Percentiles rank a stretch among this genome's conserved stretches.
These are phyloP conservation scores for Tachystola acroxantha DNA, from an alignment of 2,888 invertebrate genomes.

Conservation along the genomic window DNA sequence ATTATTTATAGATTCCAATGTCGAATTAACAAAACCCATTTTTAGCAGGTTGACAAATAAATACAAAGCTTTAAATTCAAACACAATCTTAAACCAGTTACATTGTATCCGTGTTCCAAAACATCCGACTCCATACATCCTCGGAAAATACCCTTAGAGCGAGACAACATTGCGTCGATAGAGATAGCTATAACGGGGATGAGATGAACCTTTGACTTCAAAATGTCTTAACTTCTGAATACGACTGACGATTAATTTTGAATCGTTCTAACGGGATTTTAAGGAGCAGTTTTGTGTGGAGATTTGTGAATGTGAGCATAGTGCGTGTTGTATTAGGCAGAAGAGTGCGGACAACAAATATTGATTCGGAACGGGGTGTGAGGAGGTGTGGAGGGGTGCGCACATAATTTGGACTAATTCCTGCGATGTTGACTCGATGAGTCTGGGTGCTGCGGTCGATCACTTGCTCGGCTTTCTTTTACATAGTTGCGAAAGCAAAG, in stretches of 20 bases:
- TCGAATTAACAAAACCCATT: no score
- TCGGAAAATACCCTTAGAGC: slow-evolving; percentile 63
- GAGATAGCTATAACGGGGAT: slow-evolving; percentile 65
- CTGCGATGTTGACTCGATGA: slow-evolving; percentile 69
- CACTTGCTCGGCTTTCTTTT: slow-evolving; percentile 57
- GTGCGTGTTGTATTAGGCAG: slow-evolving; percentile 76
- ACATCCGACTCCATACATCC: slow-evolving; percentile 34
- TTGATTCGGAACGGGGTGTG: slow-evolving; percentile 64
- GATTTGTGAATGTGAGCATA: slow-evolving; percentile 47
- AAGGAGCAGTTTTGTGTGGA: slow-evolving; percentile 16
- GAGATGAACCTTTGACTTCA: slow-evolving; percentile 35
- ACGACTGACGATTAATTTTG: slow-evolving; percentile 8
- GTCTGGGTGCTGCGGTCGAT: slow-evolving; percentile 62
- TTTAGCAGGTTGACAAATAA: no score
- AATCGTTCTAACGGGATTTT: slow-evolving; percentile 7
- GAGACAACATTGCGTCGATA: slow-evolving; percentile 69
- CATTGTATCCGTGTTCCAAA: slow-evolving; percentile 14
- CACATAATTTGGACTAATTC: slow-evolving; percentile 78
- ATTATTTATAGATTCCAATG: no score
- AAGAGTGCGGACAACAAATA: slow-evolving; percentile 79
- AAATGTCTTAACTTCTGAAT: slow-evolving; percentile 27
- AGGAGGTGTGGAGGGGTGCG: slow-evolving; percentile 38
- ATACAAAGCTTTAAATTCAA: neutral
- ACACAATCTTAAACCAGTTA: neutral
- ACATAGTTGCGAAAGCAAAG: slow-evolving; percentile 38